Evolutionary conservation across 1,140 invertebrate genomes (phyloP).

Genomic region (Trichoplusia ni): DNA sequence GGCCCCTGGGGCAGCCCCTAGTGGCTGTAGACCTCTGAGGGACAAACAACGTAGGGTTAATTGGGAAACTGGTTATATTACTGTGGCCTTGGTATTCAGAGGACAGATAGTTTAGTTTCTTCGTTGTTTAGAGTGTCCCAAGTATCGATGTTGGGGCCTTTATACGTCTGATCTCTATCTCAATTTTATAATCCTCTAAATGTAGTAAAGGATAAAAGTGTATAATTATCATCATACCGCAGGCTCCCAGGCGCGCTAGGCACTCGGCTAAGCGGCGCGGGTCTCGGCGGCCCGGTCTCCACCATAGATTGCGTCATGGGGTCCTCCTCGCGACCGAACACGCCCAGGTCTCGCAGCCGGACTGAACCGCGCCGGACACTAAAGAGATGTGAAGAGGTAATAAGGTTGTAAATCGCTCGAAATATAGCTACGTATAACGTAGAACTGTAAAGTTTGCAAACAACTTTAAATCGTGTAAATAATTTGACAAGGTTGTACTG

Average conservation of each 20-base stretch:
- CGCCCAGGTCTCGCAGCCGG: constrained; percentile 74
- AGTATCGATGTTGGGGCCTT: too few species aligned
- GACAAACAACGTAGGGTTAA: not conserved
- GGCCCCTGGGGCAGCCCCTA: not conserved
- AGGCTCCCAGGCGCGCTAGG: constrained; percentile 86
- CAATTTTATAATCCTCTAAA: too few species aligned
- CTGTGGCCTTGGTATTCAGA: too few species aligned
- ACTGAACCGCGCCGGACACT: constrained; percentile 72
- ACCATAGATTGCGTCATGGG: constrained; percentile 78
- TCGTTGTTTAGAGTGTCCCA: too few species aligned
- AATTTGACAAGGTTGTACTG: too few species aligned
- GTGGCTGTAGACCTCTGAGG: constrained; percentile 58
- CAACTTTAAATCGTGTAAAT: too few species aligned
- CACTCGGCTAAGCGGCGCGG: constrained; percentile 84
- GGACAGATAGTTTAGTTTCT: too few species aligned
- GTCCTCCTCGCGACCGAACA: constrained; percentile 63
- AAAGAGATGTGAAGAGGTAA: not conserved
- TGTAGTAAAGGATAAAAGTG: not conserved
- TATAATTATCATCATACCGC: constrained; percentile 49
- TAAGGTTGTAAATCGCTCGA: not conserved
- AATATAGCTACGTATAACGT: not conserved
- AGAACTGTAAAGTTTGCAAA: too few species aligned
- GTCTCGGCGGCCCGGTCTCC: constrained; percentile 60
- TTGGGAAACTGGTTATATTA: too few species aligned
- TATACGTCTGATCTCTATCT: too few species aligned